Percentiles rank a stretch among this genome's conserved stretches.
phyloP scores from a whole-genome alignment of 2,113 vertebrate genomes.

The Colossoma macropomum region DNA sequence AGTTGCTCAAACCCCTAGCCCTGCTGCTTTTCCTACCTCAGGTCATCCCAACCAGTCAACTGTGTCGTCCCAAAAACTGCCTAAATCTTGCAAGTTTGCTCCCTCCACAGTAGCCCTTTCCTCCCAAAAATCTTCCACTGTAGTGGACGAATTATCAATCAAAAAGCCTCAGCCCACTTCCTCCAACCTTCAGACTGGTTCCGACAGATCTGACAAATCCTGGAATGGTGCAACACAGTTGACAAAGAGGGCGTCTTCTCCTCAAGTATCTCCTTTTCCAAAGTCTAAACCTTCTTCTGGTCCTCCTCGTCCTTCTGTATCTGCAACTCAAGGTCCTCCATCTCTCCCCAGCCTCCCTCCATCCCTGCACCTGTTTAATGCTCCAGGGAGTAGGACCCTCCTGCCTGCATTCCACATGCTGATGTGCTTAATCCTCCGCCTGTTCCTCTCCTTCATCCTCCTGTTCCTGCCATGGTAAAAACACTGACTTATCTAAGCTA shows the following conservation, averaged over 20 bases:
- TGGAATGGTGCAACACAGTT: not conserved
- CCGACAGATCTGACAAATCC: no score
- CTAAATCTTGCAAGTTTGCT: not conserved
- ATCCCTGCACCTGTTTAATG: not conserved
- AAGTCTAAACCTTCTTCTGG: not conserved
- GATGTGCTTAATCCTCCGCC: constrained; percentile 48
- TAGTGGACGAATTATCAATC: not conserved
- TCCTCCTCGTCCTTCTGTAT: not conserved
- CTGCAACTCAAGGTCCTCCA: not conserved
- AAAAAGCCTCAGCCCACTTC: constrained; percentile 9
- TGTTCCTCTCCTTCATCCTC: constrained; percentile 49
- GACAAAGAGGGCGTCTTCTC: not conserved
- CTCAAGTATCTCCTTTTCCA: not conserved
- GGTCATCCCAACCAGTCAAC: not conserved
- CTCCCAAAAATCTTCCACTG: not conserved
- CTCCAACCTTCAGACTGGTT: not conserved
- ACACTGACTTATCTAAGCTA: not conserved
- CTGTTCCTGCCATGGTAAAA: constrained; percentile 54
- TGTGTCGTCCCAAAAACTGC: not conserved
- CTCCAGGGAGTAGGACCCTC: not conserved
- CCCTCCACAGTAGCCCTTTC: not conserved
- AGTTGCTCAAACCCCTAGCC: not conserved
- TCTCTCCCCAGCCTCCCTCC: not conserved
- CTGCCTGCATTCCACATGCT: constrained; percentile 40
- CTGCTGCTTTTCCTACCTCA: constrained; percentile 4